phyloP scores from a whole-genome alignment of 2,888 invertebrate species.

The Parascotia fuliginaria region DNA sequence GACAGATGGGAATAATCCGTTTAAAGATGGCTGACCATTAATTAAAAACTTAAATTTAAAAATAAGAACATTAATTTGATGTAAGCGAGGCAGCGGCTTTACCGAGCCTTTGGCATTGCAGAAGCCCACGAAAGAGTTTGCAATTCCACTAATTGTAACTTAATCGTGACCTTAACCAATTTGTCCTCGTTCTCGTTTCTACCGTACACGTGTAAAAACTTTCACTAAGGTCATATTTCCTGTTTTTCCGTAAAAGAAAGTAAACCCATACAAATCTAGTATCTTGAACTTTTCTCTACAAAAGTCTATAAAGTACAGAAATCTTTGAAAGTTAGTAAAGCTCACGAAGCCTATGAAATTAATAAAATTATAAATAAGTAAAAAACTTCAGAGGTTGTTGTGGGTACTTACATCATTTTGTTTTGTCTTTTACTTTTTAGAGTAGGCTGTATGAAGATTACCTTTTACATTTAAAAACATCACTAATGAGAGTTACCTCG shows the following conservation, averaged over 20 bases:
- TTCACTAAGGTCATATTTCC: neutral
- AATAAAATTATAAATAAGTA: slow-evolving; percentile 16
- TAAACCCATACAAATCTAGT: slow-evolving; percentile 23
- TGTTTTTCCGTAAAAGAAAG: slow-evolving; percentile 12
- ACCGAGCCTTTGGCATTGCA: too few relatives aligned
- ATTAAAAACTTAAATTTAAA: too few relatives aligned
- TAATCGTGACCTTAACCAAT: too few relatives aligned
- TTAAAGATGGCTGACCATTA: too few relatives aligned
- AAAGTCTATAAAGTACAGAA: neutral
- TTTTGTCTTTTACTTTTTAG: neutral
- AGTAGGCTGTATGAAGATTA: neutral
- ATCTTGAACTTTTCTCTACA: slow-evolving; percentile 6
- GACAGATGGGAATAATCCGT: too few relatives aligned
- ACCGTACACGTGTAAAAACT: neutral
- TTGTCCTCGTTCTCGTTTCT: too few relatives aligned
- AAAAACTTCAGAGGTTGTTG: slow-evolving; percentile 4
- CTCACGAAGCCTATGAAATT: slow-evolving; percentile 24
- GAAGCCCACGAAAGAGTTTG: too few relatives aligned
- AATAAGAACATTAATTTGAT: too few relatives aligned
- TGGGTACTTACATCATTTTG: too few relatives aligned
- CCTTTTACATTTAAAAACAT: neutral
- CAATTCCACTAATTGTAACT: too few relatives aligned
- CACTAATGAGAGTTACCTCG: too few relatives aligned
- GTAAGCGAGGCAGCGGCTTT: too few relatives aligned
- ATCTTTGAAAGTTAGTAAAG: neutral